These are phyloP conservation scores for Notechis scutatus DNA, from an alignment of 2,113 vertebrate species.

Conservation along the genomic window DNA sequence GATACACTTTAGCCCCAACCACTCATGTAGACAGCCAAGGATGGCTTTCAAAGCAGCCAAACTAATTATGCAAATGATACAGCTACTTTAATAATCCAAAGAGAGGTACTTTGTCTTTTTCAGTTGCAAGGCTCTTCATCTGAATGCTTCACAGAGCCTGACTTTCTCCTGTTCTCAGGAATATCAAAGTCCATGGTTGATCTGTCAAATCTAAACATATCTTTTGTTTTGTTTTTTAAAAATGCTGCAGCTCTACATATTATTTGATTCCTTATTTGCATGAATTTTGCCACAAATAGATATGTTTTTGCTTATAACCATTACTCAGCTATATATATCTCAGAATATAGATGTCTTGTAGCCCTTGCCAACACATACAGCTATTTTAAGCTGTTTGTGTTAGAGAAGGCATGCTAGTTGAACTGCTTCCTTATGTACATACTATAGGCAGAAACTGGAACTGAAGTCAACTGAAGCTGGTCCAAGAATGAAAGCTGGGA, in stretches of 20 bases:
- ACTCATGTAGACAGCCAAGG: neutral
- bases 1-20: neutral
- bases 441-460: constrained; percentile 80
- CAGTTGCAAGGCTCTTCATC: neutral
- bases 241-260: neutral
- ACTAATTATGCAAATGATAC: neutral
- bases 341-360: constrained; percentile 13
- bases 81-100: neutral
- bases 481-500: constrained; percentile 74
- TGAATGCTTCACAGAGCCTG: neutral
- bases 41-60: neutral
- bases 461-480: constrained; percentile 77
- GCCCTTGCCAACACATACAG: neutral
- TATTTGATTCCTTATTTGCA: neutral
- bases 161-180: neutral
- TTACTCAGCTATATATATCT: neutral
- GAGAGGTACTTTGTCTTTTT: neutral
- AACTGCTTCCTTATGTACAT: constrained; percentile 33
- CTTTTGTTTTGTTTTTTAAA: neutral
- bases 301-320: neutral
- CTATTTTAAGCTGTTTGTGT: neutral
- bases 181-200: neutral
- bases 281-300: neutral
- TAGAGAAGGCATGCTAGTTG: neutral
- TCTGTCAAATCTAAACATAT: neutral